Conservation (phyloP, 2,797 vertebrate genomes). For the Malacoctenus gilli region DNA sequence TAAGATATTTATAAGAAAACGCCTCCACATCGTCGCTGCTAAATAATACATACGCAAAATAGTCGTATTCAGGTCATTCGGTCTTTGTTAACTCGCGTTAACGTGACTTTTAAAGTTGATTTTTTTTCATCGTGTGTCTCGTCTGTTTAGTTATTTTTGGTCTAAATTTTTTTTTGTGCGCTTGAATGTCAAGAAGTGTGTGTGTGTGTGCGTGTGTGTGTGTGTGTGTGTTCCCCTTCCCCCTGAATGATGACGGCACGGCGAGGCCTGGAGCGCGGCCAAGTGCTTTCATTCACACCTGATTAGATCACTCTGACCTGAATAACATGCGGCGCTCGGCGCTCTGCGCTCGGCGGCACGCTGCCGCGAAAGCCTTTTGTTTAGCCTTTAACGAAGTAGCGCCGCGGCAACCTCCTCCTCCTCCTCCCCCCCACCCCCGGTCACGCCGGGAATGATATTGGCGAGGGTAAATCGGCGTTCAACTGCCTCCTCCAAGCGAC, state of each 20-base stretch:
- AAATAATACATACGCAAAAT: too few relatives aligned
- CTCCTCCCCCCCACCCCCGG: too few relatives aligned
- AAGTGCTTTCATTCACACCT: slow-evolving; percentile 78
- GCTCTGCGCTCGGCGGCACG: slow-evolving; percentile 35
- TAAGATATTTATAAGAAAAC: too few relatives aligned
- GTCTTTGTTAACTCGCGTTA: too few relatives aligned
- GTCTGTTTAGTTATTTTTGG: too few relatives aligned
- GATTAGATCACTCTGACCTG: slow-evolving; percentile 77
- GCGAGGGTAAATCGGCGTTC: background rate
- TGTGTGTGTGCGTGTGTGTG: slow-evolving; percentile 18
- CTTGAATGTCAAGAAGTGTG: slow-evolving; percentile 20
- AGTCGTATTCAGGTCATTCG: too few relatives aligned
- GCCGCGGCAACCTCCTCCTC: too few relatives aligned
- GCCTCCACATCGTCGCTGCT: too few relatives aligned
- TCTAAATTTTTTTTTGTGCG: background rate
- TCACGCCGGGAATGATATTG: too few relatives aligned
- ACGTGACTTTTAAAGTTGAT: too few relatives aligned
- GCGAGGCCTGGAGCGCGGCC: slow-evolving; percentile 59
- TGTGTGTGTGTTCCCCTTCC: slow-evolving; percentile 23
- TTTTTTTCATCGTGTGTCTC: too few relatives aligned
- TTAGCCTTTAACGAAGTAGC: slow-evolving; percentile 12
- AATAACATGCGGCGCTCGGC: slow-evolving; percentile 58
- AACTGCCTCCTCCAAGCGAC: too few relatives aligned
- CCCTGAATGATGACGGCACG: slow-evolving; percentile 49
- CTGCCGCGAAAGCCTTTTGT: slow-evolving; percentile 57